Conservation (phyloP, 2,113 vertebrate species). For the Paralichthys olivaceus region DNA sequence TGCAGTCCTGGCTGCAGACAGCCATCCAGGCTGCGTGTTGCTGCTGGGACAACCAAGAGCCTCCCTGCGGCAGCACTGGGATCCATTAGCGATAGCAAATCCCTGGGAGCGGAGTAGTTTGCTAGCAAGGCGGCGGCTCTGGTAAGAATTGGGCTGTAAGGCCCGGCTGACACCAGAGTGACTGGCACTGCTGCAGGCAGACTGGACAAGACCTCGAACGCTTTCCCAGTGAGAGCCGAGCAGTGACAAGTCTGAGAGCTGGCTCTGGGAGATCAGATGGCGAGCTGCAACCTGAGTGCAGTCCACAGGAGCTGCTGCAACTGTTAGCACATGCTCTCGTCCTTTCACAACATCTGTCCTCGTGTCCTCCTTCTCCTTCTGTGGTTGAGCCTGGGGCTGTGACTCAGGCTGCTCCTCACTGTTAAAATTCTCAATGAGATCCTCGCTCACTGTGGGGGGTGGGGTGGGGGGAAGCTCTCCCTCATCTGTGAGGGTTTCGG, state of each 20-base stretch:
- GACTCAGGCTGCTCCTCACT: constrained; percentile 44
- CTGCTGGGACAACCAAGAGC: constrained; percentile 67
- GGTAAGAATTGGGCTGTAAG: constrained; percentile 85
- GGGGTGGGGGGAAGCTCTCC: constrained; percentile 24
- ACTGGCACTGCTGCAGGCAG: constrained; percentile 79
- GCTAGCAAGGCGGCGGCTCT: constrained; percentile 84
- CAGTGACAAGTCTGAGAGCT: constrained; percentile 89
- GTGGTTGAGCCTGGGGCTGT: constrained; percentile 32
- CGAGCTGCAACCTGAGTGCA: constrained; percentile 70
- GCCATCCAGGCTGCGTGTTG: constrained; percentile 70
- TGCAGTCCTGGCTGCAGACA: constrained; percentile 51
- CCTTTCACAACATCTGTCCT: constrained; percentile 54
- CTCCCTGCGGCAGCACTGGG: constrained; percentile 84
- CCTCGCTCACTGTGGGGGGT: constrained; percentile 12
- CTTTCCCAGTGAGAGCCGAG: constrained; percentile 93
- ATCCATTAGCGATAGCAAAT: constrained; percentile 77
- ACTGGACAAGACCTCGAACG: constrained; percentile 91
- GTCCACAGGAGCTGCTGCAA: constrained; percentile 68
- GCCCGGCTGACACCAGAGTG: constrained; percentile 79
- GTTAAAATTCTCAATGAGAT: constrained; percentile 3
- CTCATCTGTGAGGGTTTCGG: constrained; percentile 80
- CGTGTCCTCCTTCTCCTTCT: constrained; percentile 51
- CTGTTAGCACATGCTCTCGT: constrained; percentile 25
- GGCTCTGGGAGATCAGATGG: constrained; percentile 88
- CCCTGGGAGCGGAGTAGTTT: constrained; percentile 85